Percentiles rank a stretch among this genome's conserved stretches.
phyloP scores from a whole-genome alignment of 2,113 vertebrate species.

The Haliaeetus leucogaster region DNA sequence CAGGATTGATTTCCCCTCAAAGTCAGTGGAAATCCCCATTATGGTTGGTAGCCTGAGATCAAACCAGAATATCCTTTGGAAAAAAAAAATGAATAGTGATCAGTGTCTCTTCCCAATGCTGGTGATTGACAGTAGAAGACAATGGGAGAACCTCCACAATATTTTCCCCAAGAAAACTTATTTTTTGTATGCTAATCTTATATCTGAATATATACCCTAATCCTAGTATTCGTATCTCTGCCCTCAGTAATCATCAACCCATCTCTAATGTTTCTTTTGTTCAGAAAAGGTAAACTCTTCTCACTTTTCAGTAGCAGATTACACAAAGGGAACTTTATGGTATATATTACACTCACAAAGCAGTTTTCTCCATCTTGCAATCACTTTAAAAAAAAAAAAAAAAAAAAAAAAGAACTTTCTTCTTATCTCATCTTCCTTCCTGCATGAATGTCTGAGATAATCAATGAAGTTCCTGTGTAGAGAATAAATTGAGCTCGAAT shows the following conservation, averaged over 20 bases:
- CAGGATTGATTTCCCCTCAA: not conserved
- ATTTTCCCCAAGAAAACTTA: slow-evolving; percentile 1
- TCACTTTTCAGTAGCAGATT: slow-evolving; percentile 6
- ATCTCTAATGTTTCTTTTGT: slow-evolving; percentile 37
- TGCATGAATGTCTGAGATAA: slow-evolving; percentile 65
- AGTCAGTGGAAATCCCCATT: slow-evolving; percentile 37
- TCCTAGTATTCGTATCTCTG: not conserved
- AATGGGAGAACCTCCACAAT: not conserved
- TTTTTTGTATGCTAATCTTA: slow-evolving; percentile 41
- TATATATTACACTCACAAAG: slow-evolving; percentile 41
- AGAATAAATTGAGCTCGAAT: slow-evolving; percentile 66
- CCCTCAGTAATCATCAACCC: slow-evolving; percentile 10
- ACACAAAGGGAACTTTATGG: not conserved
- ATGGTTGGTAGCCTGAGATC: not conserved
- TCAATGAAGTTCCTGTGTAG: slow-evolving; percentile 62
- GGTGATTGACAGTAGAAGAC: slow-evolving; percentile 2
- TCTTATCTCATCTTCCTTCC: slow-evolving; percentile 66
- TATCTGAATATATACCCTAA: not conserved
- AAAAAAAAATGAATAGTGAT: slow-evolving; percentile 12
- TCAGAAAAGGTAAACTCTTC: slow-evolving; percentile 20
- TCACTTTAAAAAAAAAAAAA: slow-evolving; percentile 64
- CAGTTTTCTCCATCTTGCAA: slow-evolving; percentile 64
- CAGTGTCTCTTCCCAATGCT: not conserved
- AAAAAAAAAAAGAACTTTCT: slow-evolving; percentile 1
- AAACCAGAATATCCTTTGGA: not conserved